phyloP scores from a whole-genome alignment of 2,113 vertebrate genomes.

The Poeciliopsis retropinna region DNA sequence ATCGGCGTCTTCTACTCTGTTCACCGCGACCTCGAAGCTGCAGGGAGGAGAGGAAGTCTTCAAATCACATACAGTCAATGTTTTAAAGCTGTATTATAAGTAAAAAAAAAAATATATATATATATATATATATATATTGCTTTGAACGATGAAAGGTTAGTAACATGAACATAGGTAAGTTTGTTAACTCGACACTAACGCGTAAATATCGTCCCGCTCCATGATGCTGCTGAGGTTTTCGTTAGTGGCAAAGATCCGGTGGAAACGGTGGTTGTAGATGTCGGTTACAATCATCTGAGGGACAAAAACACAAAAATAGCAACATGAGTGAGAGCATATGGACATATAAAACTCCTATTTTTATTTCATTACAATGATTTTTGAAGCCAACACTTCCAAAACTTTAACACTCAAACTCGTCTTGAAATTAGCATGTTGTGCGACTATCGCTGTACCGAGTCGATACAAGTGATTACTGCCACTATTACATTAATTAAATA shows the following conservation, averaged over 20 bases:
- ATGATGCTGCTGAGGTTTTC: slow-evolving; percentile 99
- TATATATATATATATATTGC: too few species aligned
- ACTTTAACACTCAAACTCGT: not conserved
- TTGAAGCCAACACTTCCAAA: too few species aligned
- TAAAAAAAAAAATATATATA: too few species aligned
- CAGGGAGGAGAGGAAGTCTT: not conserved
- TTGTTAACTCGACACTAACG: slow-evolving; percentile 84
- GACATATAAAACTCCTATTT: not conserved
- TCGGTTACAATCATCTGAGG: slow-evolving; percentile 91
- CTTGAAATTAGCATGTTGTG: not conserved
- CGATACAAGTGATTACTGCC: not conserved
- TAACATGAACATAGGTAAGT: not conserved
- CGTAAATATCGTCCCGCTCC: slow-evolving; percentile 97
- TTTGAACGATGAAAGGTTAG: too few species aligned
- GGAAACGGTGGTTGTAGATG: slow-evolving; percentile 99
- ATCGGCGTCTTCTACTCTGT: slow-evolving; percentile 92
- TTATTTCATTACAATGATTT: too few species aligned
- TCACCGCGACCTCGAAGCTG: slow-evolving; percentile 87
- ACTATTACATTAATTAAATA: not conserved
- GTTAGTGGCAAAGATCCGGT: slow-evolving; percentile 96
- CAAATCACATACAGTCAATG: not conserved
- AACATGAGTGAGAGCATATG: not conserved
- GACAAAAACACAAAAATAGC: not conserved
- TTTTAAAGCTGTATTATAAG: too few species aligned
- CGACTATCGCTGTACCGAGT: not conserved